Base-by-base conservation (phyloP, 2,797 vertebrate species). In the Syngnathus rostellatus region DNA sequence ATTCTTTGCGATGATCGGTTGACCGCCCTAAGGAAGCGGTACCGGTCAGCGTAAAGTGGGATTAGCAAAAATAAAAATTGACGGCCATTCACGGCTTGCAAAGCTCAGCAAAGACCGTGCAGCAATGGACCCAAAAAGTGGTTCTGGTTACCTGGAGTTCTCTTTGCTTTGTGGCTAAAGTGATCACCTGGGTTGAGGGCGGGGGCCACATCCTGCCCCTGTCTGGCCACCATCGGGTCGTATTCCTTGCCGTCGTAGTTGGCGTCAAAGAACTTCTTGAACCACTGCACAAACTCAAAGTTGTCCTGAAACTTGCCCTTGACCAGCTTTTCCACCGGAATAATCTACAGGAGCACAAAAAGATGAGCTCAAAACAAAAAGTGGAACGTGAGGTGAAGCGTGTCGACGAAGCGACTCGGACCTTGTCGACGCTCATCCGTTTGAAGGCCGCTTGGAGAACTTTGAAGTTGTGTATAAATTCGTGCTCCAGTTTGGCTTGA, bases 271-370 rank as follows among this genome's bases (percentile, higher is more conserved):
- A 98, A 98, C 83, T 98, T 99, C 91, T 99, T 99, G 83, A 98
- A 99, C 97, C 97, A 99, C 86, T 99, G 97, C 83, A 98, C 94
- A 62, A 98, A 99, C 81, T 99, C 97, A 83, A 98, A 98, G 89
- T 99, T 99, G 92, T 98, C 97, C 88, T 99, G 97, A 90, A 99
- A 99, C 83, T 95, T 97, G 77, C 96, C 95, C 86, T 99, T 98
- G 78, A 98, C 96, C 58, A 99, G 90, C 88, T 89, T 92, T 86
- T 99, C 97, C 83, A 99, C 96, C 0, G 96, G 93, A 77, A 98
- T 99, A 72, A 99, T 97, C 97, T 99, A 84, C 16, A 6, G 21
- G 57, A 7, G 41, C 23, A 68, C 2, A 57, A 0, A 6, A 16
- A 16, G 54, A 17, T 1, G 14, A 16, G 3, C 14, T 17, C 37